Evolutionary conservation across 2,797 vertebrate species (phyloP).

Genomic region (Danio albolineatus): DNA sequence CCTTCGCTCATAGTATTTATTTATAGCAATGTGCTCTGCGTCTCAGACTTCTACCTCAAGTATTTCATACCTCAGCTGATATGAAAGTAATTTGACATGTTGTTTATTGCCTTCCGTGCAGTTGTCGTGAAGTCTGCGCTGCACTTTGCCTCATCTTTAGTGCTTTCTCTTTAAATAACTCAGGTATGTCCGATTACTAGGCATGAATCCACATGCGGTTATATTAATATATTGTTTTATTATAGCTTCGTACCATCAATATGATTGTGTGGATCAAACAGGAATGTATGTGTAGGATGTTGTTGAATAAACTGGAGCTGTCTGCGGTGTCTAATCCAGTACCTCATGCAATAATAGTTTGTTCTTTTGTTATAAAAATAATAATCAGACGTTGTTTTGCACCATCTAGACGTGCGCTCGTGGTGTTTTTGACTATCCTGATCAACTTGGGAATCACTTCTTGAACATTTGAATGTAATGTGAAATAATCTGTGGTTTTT

Average conservation of each 20-base stretch:
- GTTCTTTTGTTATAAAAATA: constrained; percentile 24
- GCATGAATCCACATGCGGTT: neutral
- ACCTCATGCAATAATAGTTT: constrained; percentile 22
- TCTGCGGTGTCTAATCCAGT: neutral
- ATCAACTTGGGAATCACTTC: constrained; percentile 14
- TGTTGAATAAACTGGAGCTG: constrained; percentile 18
- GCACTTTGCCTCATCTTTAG: neutral
- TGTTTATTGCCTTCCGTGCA: too few relatives aligned
- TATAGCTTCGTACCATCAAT: neutral
- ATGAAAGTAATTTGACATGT: neutral
- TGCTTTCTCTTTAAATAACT: constrained; percentile 17
- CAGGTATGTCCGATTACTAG: neutral
- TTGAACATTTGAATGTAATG: constrained; percentile 40
- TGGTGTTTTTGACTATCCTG: constrained; percentile 40
- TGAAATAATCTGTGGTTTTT: constrained; percentile 28
- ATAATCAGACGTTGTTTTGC: neutral
- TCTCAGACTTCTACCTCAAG: constrained; percentile 20
- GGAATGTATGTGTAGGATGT: constrained; percentile 1
- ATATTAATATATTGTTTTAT: constrained; percentile 15
- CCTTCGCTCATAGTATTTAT: constrained; percentile 73
- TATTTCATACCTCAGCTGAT: neutral
- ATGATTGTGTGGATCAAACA: constrained; percentile 13
- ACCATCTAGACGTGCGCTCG: neutral
- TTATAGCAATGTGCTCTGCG: constrained; percentile 67
- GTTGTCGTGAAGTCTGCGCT: constrained; percentile 1